Evolutionary conservation across 2,888 invertebrate genomes (phyloP), one percentile per base, ranked within the genome.

Genomic region (Aspidiotus rigidus): DNA sequence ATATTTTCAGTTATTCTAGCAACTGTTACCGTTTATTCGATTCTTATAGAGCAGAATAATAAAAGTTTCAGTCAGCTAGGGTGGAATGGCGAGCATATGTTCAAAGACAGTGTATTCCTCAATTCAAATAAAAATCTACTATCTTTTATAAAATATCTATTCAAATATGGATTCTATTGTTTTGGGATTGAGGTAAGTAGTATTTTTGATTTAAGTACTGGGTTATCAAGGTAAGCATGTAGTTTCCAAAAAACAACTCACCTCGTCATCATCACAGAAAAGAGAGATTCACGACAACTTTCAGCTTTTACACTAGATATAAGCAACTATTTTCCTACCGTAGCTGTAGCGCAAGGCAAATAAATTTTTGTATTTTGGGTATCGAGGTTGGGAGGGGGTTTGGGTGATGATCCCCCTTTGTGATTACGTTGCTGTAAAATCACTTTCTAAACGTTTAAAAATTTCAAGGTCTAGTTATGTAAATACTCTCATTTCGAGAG

Each of bases 111-210:
- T 28, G 85, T 84, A 6, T 84, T 94, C 62, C 80, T 81, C n/a
- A 86, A 93, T 75, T 94, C 96, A 0, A 97, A 99, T 77, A 85
- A 83, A 74, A 88, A 90, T 77, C 75, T 96, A 17, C 77, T 83
- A 13, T 82, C 86, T 69, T 91, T 91, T 77, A 75, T 88, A 54
- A 93, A 95, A 79, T 99, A 92, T 79, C 80, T 98, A 69, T 81
- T 90, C 69, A 99, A 99, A 79, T 97, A 90, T 78, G 90, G 90
- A 39, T 99, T 94, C 80, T 98, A 94, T 79, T 97, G 96, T 78
- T 97, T 98, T 80, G 99, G 99, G 7, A 83, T 94, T 13, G 96
- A 97, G 83, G 88, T 90, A 77, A 78, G 64, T 15, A 56, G 7
- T 16, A 13, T 49, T n/a, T 2, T 11, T 49, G 1, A 13, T 49